Conservation (phyloP, 2,113 vertebrate genomes). For the Pholis gunnellus region DNA sequence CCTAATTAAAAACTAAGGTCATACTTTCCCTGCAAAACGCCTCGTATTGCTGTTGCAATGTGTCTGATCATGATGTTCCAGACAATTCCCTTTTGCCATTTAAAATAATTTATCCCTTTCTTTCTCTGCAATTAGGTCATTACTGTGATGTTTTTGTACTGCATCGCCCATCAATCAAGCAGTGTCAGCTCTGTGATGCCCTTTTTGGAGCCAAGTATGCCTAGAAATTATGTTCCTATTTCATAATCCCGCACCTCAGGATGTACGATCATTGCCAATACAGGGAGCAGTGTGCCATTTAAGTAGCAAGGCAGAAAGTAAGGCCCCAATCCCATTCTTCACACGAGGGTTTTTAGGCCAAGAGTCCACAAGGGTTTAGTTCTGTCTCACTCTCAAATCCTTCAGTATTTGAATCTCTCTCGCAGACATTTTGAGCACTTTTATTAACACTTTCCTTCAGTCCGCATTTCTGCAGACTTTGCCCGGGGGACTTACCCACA, state of each 20-base stretch:
- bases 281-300: not conserved
- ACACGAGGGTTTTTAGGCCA: too few relatives aligned
- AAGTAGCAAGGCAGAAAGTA: not conserved
- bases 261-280: not conserved
- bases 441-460: not conserved
- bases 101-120: slow-evolving; percentile 15
- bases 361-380: not conserved
- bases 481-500: not conserved
- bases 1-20: slow-evolving; percentile 20
- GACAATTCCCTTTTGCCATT: slow-evolving; percentile 42
- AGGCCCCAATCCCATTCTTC: not conserved
- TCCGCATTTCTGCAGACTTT: not conserved
- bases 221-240: not conserved
- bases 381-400: not conserved
- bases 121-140: slow-evolving; percentile 46
- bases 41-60: not conserved
- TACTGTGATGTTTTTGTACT: slow-evolving; percentile 12
- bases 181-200: not conserved
- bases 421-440: not conserved
- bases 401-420: not conserved
- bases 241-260: not conserved
- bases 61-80: slow-evolving; percentile 15
- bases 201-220: not conserved
- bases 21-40: slow-evolving; percentile 17
- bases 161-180: not conserved